phyloP scores from a whole-genome alignment of 2,888 invertebrate genomes.

The Drosophila koepferae region DNA sequence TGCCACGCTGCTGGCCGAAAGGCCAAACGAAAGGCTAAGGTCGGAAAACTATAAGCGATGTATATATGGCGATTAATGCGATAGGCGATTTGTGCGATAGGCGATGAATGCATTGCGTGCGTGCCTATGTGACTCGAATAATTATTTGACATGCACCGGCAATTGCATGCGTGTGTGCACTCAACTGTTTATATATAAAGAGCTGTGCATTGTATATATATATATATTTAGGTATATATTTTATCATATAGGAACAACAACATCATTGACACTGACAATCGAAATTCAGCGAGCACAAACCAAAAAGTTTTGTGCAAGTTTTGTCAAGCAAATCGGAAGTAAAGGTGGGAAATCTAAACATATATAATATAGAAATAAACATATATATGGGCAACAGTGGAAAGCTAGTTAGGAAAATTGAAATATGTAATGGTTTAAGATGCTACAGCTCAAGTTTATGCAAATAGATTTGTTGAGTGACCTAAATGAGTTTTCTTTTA shows the following conservation, averaged over 20 bases:
- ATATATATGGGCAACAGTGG: neutral
- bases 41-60: constrained; percentile 28
- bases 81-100: constrained; percentile 12
- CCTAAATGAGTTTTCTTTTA: neutral
- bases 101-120: constrained; percentile 39
- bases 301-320: constrained; percentile 18
- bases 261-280: constrained; percentile 27
- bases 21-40: constrained; percentile 31
- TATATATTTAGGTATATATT: neutral
- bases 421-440: neutral
- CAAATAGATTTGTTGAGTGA: neutral
- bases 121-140: constrained; percentile 36
- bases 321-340: constrained; percentile 40
- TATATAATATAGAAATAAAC: neutral
- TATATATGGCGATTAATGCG: constrained; percentile 11
- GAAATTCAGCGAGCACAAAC: constrained; percentile 9
- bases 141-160: constrained; percentile 26
- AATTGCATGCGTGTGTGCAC: constrained; percentile 34
- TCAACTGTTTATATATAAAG: constrained; percentile 10
- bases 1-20: neutral
- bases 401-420: neutral
- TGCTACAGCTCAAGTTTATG: neutral
- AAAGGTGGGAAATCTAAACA: constrained; percentile 5
- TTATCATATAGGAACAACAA: constrained; percentile 12
- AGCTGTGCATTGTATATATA: neutral